Conservation (phyloP, 2,113 vertebrate genomes). For the Tychaedon coryphoeus region DNA sequence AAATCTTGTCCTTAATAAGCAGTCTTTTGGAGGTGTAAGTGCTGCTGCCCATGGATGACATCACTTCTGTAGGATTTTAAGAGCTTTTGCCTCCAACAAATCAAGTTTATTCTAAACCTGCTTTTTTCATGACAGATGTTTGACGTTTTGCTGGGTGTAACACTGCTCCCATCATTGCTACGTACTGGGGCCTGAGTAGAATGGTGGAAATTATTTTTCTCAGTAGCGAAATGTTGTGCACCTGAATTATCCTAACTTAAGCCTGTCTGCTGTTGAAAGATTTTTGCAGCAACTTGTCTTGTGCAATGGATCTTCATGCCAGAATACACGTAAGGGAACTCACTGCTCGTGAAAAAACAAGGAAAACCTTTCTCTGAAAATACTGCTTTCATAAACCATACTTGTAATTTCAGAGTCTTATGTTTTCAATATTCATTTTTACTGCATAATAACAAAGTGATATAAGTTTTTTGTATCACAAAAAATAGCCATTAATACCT, state of each 20-base stretch:
- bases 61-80: neutral
- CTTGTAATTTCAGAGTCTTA: neutral
- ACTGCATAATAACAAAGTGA: neutral
- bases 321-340: neutral
- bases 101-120: neutral
- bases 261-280: neutral
- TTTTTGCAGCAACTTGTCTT: neutral
- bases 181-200: rapidly evolving
- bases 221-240: neutral
- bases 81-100: neutral
- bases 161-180: neutral
- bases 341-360: neutral
- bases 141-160: neutral
- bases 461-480: neutral
- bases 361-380: neutral
- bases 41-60: neutral
- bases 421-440: neutral
- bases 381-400: neutral
- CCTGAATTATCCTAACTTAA: neutral
- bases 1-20: neutral
- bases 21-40: neutral
- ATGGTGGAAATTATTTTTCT: neutral
- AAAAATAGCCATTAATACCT: neutral
- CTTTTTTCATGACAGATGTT: neutral
- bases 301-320: neutral